These are phyloP conservation scores for Cremastinae sp. DNA, from an alignment of 2,888 invertebrate species.

Conservation along the genomic window DNA sequence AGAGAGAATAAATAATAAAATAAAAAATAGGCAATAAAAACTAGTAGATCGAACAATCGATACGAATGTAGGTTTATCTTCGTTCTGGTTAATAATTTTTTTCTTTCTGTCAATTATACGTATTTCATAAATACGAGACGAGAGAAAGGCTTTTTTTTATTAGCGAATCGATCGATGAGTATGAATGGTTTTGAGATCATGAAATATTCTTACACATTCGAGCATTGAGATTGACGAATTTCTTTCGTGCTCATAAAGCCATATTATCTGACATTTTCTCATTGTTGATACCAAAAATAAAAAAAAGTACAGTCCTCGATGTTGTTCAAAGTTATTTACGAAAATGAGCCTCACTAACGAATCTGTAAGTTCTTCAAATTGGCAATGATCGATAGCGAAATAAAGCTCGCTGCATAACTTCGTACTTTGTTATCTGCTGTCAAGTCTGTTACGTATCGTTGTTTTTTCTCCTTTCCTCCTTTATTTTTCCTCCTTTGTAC, in stretches of 20 bases:
- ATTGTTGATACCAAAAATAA: neutral
- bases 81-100: constrained; percentile 2
- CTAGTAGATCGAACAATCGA: constrained; percentile 27
- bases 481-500: neutral
- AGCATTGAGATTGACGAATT: constrained; percentile 35
- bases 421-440: neutral
- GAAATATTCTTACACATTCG: neutral
- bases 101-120: constrained; percentile 1
- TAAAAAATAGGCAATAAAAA: neutral
- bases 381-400: constrained; percentile 1
- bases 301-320: neutral
- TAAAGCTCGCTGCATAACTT: neutral
- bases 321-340: neutral
- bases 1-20: constrained; percentile 12
- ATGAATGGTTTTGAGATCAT: constrained; percentile 8
- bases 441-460: constrained; percentile 3
- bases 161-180: constrained; percentile 41
- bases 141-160: constrained; percentile 28
- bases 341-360: neutral
- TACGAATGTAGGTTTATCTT: constrained; percentile 36
- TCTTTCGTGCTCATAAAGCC: too few species aligned
- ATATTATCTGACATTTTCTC: too few species aligned
- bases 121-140: constrained; percentile 20
- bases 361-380: constrained; percentile 4
- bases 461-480: neutral